These are phyloP conservation scores for Delphinus delphis DNA, from an alignment of 2,113 vertebrate genomes.

Conservation along the genomic window DNA sequence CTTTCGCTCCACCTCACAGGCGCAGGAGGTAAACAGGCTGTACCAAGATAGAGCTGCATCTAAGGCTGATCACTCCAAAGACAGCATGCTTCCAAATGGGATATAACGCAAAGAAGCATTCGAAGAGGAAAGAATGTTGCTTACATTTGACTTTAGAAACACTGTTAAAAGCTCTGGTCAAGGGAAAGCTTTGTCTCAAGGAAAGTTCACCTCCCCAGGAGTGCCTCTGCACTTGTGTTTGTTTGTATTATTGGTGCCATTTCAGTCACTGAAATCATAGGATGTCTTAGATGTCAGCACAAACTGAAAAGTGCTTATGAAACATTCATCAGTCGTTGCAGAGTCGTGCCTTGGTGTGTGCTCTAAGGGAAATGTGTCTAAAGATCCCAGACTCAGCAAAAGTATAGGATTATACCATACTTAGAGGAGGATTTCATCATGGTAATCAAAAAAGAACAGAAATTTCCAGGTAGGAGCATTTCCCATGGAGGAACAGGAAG, in stretches of 20 bases:
- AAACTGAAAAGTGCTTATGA: not conserved
- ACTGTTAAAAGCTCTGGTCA: not conserved
- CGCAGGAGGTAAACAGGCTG: not conserved
- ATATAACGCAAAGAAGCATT: not conserved
- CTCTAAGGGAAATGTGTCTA: not conserved
- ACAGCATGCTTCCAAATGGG: not conserved
- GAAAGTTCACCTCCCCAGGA: not conserved
- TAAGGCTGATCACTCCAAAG: rapidly evolving
- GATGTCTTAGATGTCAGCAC: not conserved
- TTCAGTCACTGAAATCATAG: not conserved
- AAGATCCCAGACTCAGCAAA: not conserved
- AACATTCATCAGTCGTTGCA: not conserved
- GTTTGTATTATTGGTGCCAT: not conserved
- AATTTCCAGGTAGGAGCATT: not conserved
- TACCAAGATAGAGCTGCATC: not conserved
- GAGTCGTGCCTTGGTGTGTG: not conserved
- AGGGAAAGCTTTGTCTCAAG: not conserved
- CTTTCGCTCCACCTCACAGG: rapidly evolving
- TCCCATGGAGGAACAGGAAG: not conserved
- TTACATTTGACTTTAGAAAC: not conserved
- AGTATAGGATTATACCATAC: not conserved
- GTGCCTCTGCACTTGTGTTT: not conserved
- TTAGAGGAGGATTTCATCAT: not conserved
- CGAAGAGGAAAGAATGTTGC: not conserved
- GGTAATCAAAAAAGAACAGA: not conserved